Evolutionary conservation across 2,113 vertebrate species (phyloP).

Genomic region (Tyto alba): DNA sequence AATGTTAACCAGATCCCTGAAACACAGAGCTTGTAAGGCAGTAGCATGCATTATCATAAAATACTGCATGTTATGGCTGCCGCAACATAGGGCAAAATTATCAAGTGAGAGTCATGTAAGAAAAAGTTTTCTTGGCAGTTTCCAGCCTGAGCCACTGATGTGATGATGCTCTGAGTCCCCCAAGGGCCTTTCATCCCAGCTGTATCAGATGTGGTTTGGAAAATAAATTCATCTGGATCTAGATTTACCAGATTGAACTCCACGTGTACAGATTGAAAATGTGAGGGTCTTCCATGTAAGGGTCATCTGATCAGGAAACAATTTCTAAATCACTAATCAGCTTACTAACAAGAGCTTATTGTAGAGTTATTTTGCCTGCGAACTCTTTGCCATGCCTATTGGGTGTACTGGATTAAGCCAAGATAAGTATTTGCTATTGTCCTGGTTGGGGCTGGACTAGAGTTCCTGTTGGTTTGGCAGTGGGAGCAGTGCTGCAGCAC

Average conservation of each 20-base stretch:
- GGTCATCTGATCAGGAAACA: neutral
- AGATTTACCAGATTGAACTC: neutral
- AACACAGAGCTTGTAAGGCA: neutral
- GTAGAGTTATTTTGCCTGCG: neutral
- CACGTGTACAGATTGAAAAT: neutral
- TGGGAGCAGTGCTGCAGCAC: too few species aligned
- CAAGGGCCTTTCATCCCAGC: neutral
- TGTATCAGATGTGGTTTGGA: neutral
- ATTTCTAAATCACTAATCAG: neutral
- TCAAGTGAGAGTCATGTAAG: neutral
- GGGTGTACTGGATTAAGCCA: neutral
- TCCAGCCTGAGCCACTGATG: neutral
- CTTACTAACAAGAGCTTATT: neutral
- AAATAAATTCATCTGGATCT: neutral
- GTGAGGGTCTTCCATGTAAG: neutral
- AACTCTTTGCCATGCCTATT: neutral
- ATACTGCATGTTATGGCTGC: neutral
- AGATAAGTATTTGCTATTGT: neutral
- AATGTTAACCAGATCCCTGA: neutral
- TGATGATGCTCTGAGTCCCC: neutral
- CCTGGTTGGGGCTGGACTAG: too few species aligned
- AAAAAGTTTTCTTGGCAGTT: neutral
- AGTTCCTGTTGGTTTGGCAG: too few species aligned
- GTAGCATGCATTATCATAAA: neutral
- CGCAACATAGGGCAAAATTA: neutral